These are phyloP conservation scores for Ectemnius continuus DNA, from an alignment of 2,888 invertebrate species.

Conservation along the genomic window DNA sequence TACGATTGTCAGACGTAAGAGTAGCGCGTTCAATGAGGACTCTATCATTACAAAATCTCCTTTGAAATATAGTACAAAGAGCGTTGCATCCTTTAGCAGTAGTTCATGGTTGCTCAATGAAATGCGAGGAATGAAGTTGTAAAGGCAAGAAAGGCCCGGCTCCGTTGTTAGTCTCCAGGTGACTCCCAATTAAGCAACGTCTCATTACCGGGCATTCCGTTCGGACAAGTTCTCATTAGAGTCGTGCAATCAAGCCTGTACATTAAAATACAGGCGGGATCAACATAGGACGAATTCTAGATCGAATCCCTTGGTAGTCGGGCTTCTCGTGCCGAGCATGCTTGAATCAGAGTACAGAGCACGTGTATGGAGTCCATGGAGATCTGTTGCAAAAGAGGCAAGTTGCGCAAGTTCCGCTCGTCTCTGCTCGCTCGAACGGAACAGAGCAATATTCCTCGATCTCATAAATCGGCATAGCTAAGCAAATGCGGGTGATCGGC, in stretches of 20 bases:
- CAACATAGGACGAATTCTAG: constrained; percentile 3
- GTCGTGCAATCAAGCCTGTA: neutral
- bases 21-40: no score
- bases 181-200: neutral
- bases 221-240: constrained; percentile 23
- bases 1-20: no score
- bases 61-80: no score
- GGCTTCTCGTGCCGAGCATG: no score
- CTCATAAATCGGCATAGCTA: constrained; percentile 30
- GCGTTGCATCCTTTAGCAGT: no score
- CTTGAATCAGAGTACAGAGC: no score
- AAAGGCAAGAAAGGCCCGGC: neutral
- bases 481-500: constrained; percentile 24
- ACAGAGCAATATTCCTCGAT: constrained; percentile 28
- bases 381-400: constrained; percentile 36
- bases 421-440: constrained; percentile 38
- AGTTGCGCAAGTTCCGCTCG: constrained; percentile 50
- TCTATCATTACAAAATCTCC: no score
- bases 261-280: constrained; percentile 10
- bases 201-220: constrained; percentile 12
- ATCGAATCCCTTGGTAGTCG: constrained; percentile 4
- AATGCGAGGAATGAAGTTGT: constrained; percentile 6
- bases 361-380: constrained; percentile 11
- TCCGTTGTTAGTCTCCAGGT: neutral
- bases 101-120: neutral